phyloP scores from a whole-genome alignment of 1,140 invertebrate genomes.

The Drosophila triauraria region DNA sequence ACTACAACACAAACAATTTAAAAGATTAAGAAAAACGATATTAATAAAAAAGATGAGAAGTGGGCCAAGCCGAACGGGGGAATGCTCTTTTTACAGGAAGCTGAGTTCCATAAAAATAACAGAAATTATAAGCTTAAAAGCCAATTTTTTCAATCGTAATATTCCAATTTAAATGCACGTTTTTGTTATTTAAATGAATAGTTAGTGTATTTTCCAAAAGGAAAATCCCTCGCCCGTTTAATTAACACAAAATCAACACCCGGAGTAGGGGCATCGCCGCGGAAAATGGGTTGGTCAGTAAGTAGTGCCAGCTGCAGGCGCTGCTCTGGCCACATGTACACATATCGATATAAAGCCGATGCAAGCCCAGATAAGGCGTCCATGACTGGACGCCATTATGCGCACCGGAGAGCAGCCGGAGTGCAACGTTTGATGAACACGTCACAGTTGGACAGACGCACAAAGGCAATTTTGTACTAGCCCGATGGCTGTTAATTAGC shows the following conservation, averaged over 20 bases:
- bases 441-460: constrained; percentile 66
- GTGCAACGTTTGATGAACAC: constrained; percentile 81
- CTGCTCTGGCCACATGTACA: constrained; percentile 16
- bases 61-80: not conserved
- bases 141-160: not conserved
- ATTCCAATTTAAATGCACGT: not conserved
- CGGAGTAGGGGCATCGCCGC: constrained; percentile 17
- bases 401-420: constrained; percentile 30
- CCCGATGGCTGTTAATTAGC: constrained; percentile 48
- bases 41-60: constrained; percentile 43
- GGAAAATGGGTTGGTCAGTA: constrained; percentile 61
- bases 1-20: constrained; percentile 59
- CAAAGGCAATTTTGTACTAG: constrained; percentile 45
- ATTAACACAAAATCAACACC: constrained; percentile 75
- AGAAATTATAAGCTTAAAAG: not conserved
- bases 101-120: not conserved
- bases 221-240: constrained; percentile 53
- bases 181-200: not conserved
- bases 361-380: constrained; percentile 21
- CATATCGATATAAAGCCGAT: constrained; percentile 16
- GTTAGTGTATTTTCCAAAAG: constrained; percentile 47
- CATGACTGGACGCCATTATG: constrained; percentile 58
- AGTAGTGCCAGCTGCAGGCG: constrained; percentile 43
- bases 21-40: constrained; percentile 62
- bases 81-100: constrained; percentile 37